Percentiles rank a stretch among this genome's conserved stretches.
phyloP scores from a whole-genome alignment of 1,140 invertebrate species.

The Probaryconus sp. region DNA sequence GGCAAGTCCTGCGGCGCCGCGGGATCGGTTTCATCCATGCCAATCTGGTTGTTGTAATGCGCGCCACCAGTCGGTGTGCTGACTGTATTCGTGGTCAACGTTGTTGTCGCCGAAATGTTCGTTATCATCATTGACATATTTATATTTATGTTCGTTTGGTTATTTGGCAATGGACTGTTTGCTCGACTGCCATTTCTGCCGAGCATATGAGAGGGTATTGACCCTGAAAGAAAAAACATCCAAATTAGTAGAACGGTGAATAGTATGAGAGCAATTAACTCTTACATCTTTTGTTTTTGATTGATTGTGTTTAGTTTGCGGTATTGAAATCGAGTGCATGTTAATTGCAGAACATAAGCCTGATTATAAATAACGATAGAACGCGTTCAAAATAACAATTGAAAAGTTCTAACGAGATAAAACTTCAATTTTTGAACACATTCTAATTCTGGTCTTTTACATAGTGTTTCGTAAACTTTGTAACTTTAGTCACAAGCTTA shows the following conservation, averaged over 20 bases:
- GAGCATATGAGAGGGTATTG: constrained; percentile 76
- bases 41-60: constrained; percentile 65
- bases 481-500: too few relatives aligned
- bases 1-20: constrained; percentile 73
- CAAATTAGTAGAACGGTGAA: constrained; percentile 12
- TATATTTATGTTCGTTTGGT: constrained; percentile 73
- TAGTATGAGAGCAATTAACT: not conserved
- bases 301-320: constrained; percentile 13
- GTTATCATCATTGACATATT: constrained; percentile 79
- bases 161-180: constrained; percentile 76
- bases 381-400: too few relatives aligned
- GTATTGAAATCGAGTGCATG: not conserved
- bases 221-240: constrained; percentile 68
- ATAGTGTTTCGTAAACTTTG: too few relatives aligned
- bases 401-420: too few relatives aligned
- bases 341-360: too few relatives aligned
- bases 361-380: too few relatives aligned
- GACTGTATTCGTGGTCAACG: constrained; percentile 73
- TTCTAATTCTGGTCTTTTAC: too few relatives aligned
- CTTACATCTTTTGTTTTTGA: constrained; percentile 41
- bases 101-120: constrained; percentile 57
- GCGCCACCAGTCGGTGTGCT: constrained; percentile 74
- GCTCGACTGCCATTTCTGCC: constrained; percentile 76
- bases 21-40: constrained; percentile 74
- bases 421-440: too few relatives aligned